Evolutionary conservation across 2,113 vertebrate genomes (phyloP).

Genomic region (Dasyurus viverrinus): DNA sequence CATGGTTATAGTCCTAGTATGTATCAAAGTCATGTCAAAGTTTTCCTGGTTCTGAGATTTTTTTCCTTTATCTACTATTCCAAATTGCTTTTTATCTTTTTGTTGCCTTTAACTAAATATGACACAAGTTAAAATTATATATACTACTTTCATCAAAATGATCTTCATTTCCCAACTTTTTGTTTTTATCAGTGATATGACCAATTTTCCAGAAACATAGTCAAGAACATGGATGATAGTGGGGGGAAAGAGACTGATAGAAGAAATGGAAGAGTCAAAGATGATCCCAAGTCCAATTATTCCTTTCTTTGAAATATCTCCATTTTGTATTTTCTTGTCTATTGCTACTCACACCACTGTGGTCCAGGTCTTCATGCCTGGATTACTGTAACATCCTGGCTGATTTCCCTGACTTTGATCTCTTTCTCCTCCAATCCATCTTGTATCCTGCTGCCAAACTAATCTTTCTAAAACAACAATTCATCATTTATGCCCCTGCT

Average conservation of each 20-base stretch:
- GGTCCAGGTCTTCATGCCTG: not conserved
- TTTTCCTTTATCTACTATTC: not conserved
- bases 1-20: not conserved
- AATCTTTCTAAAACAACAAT: constrained; percentile 1
- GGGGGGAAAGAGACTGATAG: not conserved
- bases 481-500: not conserved
- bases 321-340: not conserved
- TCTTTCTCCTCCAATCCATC: not conserved
- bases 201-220: not conserved
- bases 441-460: not conserved
- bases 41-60: not conserved
- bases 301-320: not conserved
- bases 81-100: not conserved
- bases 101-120: not conserved
- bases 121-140: not conserved
- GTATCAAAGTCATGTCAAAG: not conserved
- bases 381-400: not conserved
- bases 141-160: not conserved
- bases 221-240: not conserved
- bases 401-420: not conserved
- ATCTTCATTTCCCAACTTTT: not conserved
- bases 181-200: not conserved
- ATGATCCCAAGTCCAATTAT: not conserved
- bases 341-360: not conserved
- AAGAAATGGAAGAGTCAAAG: not conserved